Evolutionary conservation across 2,888 invertebrate species (phyloP), one percentile per base, ranked within the genome.

Genomic region (Athalia circularis): DNA sequence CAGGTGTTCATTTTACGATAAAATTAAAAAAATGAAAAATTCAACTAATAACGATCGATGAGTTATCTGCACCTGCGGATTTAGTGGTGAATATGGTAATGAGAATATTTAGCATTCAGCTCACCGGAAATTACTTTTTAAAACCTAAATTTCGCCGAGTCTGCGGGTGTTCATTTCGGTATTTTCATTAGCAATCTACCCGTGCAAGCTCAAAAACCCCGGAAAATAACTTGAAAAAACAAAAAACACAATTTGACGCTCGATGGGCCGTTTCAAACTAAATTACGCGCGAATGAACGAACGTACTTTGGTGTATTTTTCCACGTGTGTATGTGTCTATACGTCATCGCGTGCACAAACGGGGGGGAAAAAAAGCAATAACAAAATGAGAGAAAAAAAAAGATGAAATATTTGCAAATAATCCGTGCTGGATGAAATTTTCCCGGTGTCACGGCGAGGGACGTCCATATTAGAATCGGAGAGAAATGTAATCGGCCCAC

Each of bases 111-210:
- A 29, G 29, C 11, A 70, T 70, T n/a, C n/a, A n/a, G 43, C 47
- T 4, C 29, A n/a, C 59, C 70, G 70, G 70, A 70, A 59, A 70
- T 70, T 70, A 70, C 57, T 70, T 70, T 54, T 29, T 29, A 29
- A 45, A 70, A 57, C 54, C 59, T 9, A n/a, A 47, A 45, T 70
- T 29, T 11, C 59, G 57, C 8, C 47, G 59, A 6, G 68, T 47
- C 59, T 43, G 70, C 29, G 29, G 29, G 57, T n/a, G 54, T 70
- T 9, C n/a, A 57, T 29, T 59, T 57, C 7, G 59, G 13, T 70
- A 70, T 70, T 70, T 64, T 59, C 5, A 57, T 70, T 70, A 57
- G 13, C 15, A 47, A 11, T 70, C 57, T 57, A 29, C 29, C 29
- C 29, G 29, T 29, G 29, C 29, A 61, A 13, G 13, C 61, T 61